Percentiles rank a stretch among this genome's conserved stretches.
These are phyloP conservation scores for Carlito syrichta DNA, from an alignment of 2,113 vertebrate species.

Conservation along the genomic window DNA sequence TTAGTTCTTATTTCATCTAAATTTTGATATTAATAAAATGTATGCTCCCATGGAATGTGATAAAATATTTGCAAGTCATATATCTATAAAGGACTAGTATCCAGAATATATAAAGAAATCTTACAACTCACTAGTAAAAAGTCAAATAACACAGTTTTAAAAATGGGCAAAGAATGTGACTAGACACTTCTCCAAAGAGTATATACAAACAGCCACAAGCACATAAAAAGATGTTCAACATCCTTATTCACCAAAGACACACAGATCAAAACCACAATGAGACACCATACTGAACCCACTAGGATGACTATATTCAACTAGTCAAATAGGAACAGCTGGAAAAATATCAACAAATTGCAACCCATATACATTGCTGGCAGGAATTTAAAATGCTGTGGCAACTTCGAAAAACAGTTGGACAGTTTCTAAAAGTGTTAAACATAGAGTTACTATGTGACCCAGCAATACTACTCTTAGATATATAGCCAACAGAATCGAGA, in stretches of 20 bases:
- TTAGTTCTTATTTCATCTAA: neutral
- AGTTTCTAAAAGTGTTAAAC: neutral
- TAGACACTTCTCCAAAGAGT: neutral
- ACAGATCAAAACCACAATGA: neutral
- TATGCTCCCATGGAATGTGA: neutral
- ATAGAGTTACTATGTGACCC: neutral
- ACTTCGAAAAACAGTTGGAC: neutral
- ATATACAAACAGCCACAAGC: neutral
- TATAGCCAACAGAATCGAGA: neutral
- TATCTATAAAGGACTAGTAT: neutral
- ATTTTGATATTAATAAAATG: neutral
- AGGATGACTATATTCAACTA: no score
- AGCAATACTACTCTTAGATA: neutral
- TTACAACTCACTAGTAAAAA: neutral
- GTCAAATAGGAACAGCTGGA: neutral
- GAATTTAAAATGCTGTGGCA: neutral
- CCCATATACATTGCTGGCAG: neutral
- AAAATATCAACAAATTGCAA: neutral
- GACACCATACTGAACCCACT: accelerated
- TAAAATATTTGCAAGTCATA: neutral
- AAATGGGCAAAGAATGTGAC: neutral
- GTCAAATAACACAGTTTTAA: neutral
- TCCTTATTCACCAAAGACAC: neutral
- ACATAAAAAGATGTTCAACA: no score
- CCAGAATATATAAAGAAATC: neutral